Evolutionary conservation across 2,888 invertebrate genomes (phyloP).

Genomic region (Rhyacophila evoluta): DNA sequence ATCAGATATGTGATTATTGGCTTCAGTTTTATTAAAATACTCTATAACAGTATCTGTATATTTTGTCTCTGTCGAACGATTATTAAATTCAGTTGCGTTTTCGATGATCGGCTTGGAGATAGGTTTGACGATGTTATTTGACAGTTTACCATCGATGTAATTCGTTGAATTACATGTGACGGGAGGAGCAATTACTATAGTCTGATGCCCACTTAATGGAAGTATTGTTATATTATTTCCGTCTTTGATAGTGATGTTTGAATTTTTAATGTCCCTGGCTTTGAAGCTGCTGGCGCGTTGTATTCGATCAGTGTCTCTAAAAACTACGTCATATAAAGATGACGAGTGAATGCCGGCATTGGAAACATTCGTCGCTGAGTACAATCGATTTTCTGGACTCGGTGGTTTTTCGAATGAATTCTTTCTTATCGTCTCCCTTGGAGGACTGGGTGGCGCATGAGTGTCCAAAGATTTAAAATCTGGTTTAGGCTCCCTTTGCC

Average conservation of each 20-base stretch:
- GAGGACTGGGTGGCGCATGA: conserved; percentile 45
- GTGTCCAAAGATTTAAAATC: conserved; percentile 38
- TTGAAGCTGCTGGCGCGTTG: conserved; percentile 49
- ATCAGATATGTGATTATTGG: background rate
- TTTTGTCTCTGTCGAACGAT: conserved; percentile 34
- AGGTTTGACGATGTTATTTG: background rate
- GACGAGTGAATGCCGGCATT: conserved; percentile 7
- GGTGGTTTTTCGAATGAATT: conserved; percentile 9
- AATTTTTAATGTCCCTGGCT: conserved; percentile 32
- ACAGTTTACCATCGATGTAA: background rate
- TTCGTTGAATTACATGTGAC: conserved; percentile 52
- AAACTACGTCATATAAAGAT: conserved; percentile 45
- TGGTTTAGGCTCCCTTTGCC: conserved; percentile 65
- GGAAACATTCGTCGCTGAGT: conserved; percentile 32
- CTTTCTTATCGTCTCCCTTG: conserved; percentile 15
- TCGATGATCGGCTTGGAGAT: background rate
- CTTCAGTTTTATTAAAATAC: background rate
- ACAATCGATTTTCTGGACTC: background rate
- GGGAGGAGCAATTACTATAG: conserved; percentile 68
- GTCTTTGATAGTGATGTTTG: conserved; percentile 35
- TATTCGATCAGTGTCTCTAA: conserved; percentile 43
- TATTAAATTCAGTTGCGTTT: conserved; percentile 35
- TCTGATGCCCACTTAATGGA: conserved; percentile 69
- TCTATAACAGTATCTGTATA: background rate
- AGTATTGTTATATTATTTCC: conserved; percentile 63